Percentiles rank a stretch among this genome's conserved stretches.
These are phyloP conservation scores for Neosilurus mollespiculum DNA, from an alignment of 2,797 vertebrate species.

Conservation along the genomic window DNA sequence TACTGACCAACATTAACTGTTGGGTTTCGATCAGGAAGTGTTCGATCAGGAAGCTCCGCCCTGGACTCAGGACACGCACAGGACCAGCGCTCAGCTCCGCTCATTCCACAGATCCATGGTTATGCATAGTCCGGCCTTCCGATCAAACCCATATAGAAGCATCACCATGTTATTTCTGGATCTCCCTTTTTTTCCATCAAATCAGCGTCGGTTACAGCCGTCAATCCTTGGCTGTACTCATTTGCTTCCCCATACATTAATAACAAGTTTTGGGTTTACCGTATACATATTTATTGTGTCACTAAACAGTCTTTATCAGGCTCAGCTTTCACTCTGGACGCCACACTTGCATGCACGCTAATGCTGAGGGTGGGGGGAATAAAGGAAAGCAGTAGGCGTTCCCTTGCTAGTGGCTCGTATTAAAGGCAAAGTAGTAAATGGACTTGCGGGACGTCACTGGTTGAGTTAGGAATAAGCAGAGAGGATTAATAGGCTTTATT, in stretches of 20 bases:
- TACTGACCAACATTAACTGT: not conserved
- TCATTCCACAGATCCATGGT: constrained; percentile 33
- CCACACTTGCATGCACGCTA: constrained; percentile 39
- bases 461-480: constrained; percentile 44
- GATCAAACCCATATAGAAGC: constrained; percentile 9
- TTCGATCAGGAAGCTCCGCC: not conserved
- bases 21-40: not conserved
- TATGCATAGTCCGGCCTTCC: constrained; percentile 39
- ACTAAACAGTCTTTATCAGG: constrained; percentile 42
- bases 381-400: constrained; percentile 5
- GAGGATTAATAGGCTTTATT: not conserved
- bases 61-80: not conserved
- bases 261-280: not conserved
- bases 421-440: constrained; percentile 67
- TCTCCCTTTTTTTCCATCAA: constrained; percentile 2
- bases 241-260: not conserved
- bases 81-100: not conserved
- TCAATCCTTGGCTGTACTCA: not conserved
- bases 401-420: constrained; percentile 31
- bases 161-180: constrained; percentile 50
- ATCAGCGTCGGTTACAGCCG: not conserved
- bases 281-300: constrained; percentile 24
- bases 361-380: not conserved
- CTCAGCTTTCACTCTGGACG: constrained; percentile 44
- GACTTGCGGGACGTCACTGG: constrained; percentile 48